These are phyloP conservation scores for Euschistus heros DNA, from an alignment of 1,140 invertebrate species.

Conservation along the genomic window DNA sequence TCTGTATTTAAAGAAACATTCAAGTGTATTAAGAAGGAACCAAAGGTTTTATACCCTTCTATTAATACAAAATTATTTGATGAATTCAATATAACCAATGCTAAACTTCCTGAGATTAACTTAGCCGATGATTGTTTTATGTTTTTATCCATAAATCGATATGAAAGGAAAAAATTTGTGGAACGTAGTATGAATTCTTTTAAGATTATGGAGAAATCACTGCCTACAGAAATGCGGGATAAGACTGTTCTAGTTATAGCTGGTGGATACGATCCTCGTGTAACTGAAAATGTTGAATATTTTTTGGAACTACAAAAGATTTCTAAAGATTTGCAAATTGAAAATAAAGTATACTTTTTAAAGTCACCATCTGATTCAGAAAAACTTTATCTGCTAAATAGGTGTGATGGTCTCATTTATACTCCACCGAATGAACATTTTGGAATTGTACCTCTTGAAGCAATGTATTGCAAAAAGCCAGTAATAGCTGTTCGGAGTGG, in stretches of 20 bases:
- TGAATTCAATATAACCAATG: conserved; percentile 33
- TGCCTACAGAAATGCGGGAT: conserved; percentile 45
- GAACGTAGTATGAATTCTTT: conserved; percentile 71
- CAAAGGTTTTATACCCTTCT: conserved; percentile 88
- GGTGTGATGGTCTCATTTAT: conserved; percentile 74
- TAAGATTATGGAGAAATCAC: conserved; percentile 46
- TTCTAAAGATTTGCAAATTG: conserved; percentile 52
- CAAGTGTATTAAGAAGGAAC: conserved; percentile 48
- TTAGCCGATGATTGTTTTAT: conserved; percentile 44
- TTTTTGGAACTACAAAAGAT: conserved; percentile 63
- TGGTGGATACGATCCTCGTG: conserved; percentile 89
- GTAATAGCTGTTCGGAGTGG: conserved; percentile 93
- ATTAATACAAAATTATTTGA: conserved; percentile 74
- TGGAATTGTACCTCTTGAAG: conserved; percentile 98
- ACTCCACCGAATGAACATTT: conserved; percentile 97
- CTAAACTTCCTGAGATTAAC: conserved; percentile 34
- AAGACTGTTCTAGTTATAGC: conserved; percentile 80
- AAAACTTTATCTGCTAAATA: conserved; percentile 68
- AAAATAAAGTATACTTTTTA: conserved; percentile 69
- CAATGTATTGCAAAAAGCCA: conserved; percentile 87
- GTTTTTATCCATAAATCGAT: conserved; percentile 93
- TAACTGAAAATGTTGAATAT: conserved; percentile 82
- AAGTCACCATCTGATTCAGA: conserved; percentile 74
- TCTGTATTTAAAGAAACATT: conserved; percentile 79
- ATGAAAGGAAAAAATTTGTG: conserved; percentile 94